Evolutionary conservation across 2,888 invertebrate genomes (phyloP), one percentile per base, ranked within the genome.

Genomic region (Apocheima hispidaria): DNA sequence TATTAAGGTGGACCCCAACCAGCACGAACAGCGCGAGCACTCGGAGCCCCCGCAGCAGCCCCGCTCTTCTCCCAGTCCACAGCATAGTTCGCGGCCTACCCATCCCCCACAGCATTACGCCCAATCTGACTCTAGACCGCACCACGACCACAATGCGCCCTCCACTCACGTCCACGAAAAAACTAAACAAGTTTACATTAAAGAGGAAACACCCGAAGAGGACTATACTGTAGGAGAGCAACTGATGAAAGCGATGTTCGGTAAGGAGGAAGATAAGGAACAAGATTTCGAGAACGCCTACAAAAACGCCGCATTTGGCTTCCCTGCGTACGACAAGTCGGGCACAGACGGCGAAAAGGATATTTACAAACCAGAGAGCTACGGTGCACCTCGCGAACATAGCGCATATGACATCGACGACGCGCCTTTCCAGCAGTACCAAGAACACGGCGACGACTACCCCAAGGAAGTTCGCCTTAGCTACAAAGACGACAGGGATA

Each of bases 271-370:
- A 68, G 88, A 91, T 52, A 87, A 79, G 41, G 93, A 93, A 70
- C 85, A 93, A 72, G 86, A 90, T 63, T 93, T 93, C 68, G 92
- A 93, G 67, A 87, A 87, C 49, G 87, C 86, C 2, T 93, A 93
- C 55, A 85, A 90, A 72, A 78, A 90, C 53, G 84, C 93, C 14
- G 91, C 93, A 0, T 79, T 80, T 53, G 92, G 92, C 5, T 93
- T 93, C 60, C 89, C 89, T 14, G 88, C 87, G 0, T 92, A 83
- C 51, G 79, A 83, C 12, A 76, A 82, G 41, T 65, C 81, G 1
- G 66, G 73, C 10, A 16, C 16, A 12, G 85, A 88, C 21, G 59
- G 69, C 7, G 91, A 90, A 69, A 88, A 86, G 63, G 84, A 88
- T 16, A 84, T 88, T 44, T 90, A 86, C 63, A 83, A 86, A 56